A percentile compares a stretch with the other conserved stretches of the same genome.
These are phyloP conservation scores for Cryptosula pallasiana DNA, from an alignment of 2,888 invertebrate genomes.

Conservation along the genomic window DNA sequence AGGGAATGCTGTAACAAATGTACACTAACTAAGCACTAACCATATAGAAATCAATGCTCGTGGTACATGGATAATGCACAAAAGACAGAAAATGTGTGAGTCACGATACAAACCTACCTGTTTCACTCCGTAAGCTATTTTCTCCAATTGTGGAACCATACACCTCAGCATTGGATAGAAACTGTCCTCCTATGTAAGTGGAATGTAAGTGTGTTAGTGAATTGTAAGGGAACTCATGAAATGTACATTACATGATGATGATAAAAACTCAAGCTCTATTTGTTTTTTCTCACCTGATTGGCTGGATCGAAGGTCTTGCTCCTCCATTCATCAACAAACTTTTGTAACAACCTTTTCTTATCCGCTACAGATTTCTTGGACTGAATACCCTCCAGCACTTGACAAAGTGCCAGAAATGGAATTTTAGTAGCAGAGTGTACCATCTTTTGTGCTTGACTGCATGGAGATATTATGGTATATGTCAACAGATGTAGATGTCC, in stretches of 20 bases:
- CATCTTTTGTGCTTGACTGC: no score
- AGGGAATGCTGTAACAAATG: slow-evolving; percentile 59
- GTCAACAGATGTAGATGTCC: no score
- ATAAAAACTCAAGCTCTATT: no score
- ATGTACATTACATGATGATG: no score
- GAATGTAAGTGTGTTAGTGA: no score
- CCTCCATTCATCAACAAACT: slow-evolving; percentile 53
- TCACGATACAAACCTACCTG: slow-evolving; percentile 58
- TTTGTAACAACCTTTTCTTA: slow-evolving; percentile 48
- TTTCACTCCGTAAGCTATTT: slow-evolving; percentile 77
- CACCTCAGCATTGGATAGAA: slow-evolving; percentile 71
- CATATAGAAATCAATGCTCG: no score
- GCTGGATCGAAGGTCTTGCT: not conserved
- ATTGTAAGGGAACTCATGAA: no score
- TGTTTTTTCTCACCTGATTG: slow-evolving; percentile 1
- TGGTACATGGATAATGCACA: no score
- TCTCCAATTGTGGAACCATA: slow-evolving; percentile 72
- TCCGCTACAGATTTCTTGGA: slow-evolving; percentile 52
- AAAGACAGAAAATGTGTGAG: no score
- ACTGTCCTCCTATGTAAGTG: slow-evolving; percentile 57
- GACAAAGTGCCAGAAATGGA: slow-evolving; percentile 51
- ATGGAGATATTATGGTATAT: no score
- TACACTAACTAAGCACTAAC: no score
- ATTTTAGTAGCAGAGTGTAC: slow-evolving; percentile 40
- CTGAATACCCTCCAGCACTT: slow-evolving; percentile 61